A percentile compares a stretch with the other conserved stretches of the same genome.
These are phyloP conservation scores for Ariopsis seemanni DNA, from an alignment of 2,113 vertebrate species.

Conservation along the genomic window DNA sequence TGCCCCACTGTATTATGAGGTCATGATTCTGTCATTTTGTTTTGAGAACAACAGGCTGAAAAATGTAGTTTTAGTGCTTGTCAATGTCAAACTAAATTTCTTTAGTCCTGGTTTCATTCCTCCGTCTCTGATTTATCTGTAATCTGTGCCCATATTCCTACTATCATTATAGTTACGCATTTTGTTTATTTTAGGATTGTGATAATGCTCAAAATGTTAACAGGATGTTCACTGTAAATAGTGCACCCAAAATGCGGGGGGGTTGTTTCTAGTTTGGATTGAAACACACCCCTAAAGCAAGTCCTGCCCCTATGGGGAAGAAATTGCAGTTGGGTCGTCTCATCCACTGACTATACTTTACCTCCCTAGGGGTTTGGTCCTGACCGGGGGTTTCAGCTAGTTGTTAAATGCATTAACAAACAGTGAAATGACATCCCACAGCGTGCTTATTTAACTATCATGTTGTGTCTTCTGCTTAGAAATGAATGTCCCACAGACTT, in stretches of 20 bases:
- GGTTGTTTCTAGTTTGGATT: neutral
- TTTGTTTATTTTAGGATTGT: neutral
- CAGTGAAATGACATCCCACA: neutral
- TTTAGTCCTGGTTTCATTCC: neutral
- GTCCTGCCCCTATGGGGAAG: neutral
- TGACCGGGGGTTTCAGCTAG: conserved; percentile 60
- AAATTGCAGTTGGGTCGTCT: conserved; percentile 16
- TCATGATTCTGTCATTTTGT: neutral
- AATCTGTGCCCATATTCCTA: neutral
- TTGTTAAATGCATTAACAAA: conserved; percentile 44
- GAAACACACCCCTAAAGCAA: neutral
- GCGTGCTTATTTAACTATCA: neutral
- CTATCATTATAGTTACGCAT: neutral
- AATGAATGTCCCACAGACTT: neutral
- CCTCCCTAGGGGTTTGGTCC: conserved; percentile 52
- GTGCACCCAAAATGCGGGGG: neutral
- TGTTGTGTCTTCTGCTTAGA: neutral
- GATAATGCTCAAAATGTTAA: neutral
- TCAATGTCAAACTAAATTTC: neutral
- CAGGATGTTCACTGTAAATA: neutral
- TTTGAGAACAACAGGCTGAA: neutral
- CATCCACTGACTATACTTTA: conserved; percentile 43
- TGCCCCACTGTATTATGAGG: too few species aligned
- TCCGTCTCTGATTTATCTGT: neutral
- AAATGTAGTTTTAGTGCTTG: neutral